phyloP scores from a whole-genome alignment of 1,140 invertebrate genomes.

The Drosophila bocqueti region DNA sequence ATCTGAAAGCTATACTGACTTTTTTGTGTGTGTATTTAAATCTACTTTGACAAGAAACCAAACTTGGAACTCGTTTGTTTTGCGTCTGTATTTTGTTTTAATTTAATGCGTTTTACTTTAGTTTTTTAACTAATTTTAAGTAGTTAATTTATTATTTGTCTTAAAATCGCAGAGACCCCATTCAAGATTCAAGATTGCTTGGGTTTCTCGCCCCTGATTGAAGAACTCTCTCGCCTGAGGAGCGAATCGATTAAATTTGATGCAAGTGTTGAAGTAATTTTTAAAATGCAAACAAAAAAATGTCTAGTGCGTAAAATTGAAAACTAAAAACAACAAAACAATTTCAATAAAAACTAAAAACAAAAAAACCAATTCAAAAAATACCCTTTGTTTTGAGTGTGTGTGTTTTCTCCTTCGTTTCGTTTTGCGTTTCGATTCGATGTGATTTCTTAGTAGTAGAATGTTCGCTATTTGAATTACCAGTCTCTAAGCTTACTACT shows the following conservation, averaged over 20 bases:
- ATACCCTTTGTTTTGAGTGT: constrained; percentile 35
- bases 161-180: constrained; percentile 55
- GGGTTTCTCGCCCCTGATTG: constrained; percentile 43
- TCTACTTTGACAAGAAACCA: constrained; percentile 56
- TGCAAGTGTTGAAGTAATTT: constrained; percentile 64
- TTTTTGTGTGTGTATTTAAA: constrained; percentile 57
- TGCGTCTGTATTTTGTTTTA: constrained; percentile 76
- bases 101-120: constrained; percentile 75
- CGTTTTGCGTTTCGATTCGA: constrained; percentile 36
- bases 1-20: constrained; percentile 44
- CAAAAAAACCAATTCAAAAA: constrained; percentile 28
- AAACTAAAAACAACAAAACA: constrained; percentile 61
- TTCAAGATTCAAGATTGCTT: constrained; percentile 55
- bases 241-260: constrained; percentile 55
- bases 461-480: constrained; percentile 51
- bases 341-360: constrained; percentile 47
- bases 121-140: constrained; percentile 84
- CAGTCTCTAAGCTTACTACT: constrained; percentile 39
- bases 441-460: constrained; percentile 61
- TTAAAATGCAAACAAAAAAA: constrained; percentile 62
- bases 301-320: constrained; percentile 71
- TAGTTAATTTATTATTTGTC: constrained; percentile 82
- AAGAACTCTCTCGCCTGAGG: constrained; percentile 38
- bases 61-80: constrained; percentile 67
- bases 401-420: constrained; percentile 33